Evolutionary conservation across 2,888 invertebrate genomes (phyloP), one percentile per base, ranked within the genome.

Genomic region (Epistrophe eligans): DNA sequence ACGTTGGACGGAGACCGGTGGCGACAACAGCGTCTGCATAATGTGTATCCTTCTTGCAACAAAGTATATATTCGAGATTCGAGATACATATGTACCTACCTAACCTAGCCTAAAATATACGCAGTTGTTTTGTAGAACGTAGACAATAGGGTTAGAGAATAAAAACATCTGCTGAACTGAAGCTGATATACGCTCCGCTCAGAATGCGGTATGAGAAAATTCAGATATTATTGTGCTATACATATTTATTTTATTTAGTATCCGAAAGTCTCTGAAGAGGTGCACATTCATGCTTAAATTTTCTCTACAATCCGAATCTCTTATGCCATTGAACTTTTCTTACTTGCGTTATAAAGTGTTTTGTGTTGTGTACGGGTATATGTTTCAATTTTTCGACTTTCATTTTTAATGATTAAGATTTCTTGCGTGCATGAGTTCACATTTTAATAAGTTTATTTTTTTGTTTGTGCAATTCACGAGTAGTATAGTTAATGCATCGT

Each of bases 401-500:
- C 77, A 73, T 83, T 67, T 79, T 57, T 64, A 43, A 55, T 50
- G 35, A 48, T 73, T 74, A 43, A 32, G 13, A 15, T 71, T 76
- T 17, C 40, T 80, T 43, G 80, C 76, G 80, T 84, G 81, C 52
- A 57, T 72, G 72, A 77, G n/a, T 67, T 38, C 58, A 38, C 17
- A 60, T 11, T 15, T 58, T 60, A 71, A 71, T 72, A 67, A 9
- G 15, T 40, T 70, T 19, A 6, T 19, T 38, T 35, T 35, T 35
- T 35, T 35, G 8, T 35, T 62, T 66, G 32, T 64, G 64, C 76
- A 84, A 60, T 55, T 76, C 15, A 38, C 28, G 15, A 55, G 15
- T 24, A 55, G 15, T 24, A 24, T 40, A 84, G 50, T 80, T 45
- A 38, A 72, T 81, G 76, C 80, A 62, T 55, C 70, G 76, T 58